A percentile compares a stretch with the other conserved stretches of the same genome.
Conservation (phyloP, 92 coral and sea anemone species). For the Montipora capitata region DNA sequence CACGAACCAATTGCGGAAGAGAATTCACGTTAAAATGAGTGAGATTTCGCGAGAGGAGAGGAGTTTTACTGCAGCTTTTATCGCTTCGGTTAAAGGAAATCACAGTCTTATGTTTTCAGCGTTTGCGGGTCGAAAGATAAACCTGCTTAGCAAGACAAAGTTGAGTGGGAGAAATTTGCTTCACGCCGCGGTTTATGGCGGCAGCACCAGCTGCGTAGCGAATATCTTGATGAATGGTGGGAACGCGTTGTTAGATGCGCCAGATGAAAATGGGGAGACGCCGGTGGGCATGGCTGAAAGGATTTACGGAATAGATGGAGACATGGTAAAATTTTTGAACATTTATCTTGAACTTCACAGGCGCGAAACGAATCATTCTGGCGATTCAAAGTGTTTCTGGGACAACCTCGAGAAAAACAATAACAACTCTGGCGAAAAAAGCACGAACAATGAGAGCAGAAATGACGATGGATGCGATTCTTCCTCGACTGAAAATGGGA, state of each 20-base stretch:
- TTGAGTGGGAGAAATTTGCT: conserved; percentile 76
- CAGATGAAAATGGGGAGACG: conserved; percentile 62
- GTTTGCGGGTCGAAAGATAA: conserved; percentile 51
- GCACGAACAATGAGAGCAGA: not conserved
- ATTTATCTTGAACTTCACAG: conserved; percentile 67
- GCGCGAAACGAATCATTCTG: conserved; percentile 33
- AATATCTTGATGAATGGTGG: conserved; percentile 81
- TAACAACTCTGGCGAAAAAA: conserved; percentile 14
- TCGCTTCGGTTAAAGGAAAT: conserved; percentile 74
- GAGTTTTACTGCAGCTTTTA: conserved; percentile 80
- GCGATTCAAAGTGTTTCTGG: conserved; percentile 30
- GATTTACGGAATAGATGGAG: conserved; percentile 40
- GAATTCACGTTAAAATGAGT: conserved; percentile 79
- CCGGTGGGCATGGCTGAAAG: conserved; percentile 70
- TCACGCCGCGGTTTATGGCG: conserved; percentile 83
- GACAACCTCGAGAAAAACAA: conserved; percentile 51
- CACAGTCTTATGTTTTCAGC: conserved; percentile 77
- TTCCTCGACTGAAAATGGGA: conserved; percentile 10
- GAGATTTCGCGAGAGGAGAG: conserved; percentile 78
- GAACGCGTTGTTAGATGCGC: conserved; percentile 60
- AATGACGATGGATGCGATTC: not conserved
- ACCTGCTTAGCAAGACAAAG: conserved; percentile 50
- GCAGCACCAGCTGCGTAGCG: conserved; percentile 66
- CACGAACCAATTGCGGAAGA: conserved; percentile 63
- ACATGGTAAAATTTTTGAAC: conserved; percentile 62